These are phyloP conservation scores for Temnothorax ravouxi DNA, from an alignment of 2,888 invertebrate species.

Conservation along the genomic window DNA sequence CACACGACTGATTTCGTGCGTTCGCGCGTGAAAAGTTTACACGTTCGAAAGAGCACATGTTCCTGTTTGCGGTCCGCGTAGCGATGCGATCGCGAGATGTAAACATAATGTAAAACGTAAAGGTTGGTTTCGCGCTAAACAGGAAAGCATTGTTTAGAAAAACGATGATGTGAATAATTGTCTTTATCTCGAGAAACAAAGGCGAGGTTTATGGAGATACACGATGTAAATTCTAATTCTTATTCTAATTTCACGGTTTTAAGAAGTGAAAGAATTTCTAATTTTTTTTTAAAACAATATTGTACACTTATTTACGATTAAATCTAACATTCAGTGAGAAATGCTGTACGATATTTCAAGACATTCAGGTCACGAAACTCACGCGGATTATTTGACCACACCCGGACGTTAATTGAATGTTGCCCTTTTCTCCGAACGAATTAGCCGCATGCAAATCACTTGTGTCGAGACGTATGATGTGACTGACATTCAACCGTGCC, in stretches of 20 bases:
- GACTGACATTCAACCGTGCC: background rate
- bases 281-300: background rate
- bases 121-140: background rate
- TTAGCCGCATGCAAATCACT: slow-evolving; percentile 15
- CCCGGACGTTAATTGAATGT: slow-evolving; percentile 17
- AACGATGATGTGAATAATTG: background rate
- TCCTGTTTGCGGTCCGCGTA: background rate
- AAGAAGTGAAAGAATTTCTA: background rate
- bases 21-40: slow-evolving; percentile 24
- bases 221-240: background rate
- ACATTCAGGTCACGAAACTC: background rate
- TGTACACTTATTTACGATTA: background rate
- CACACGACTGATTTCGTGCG: slow-evolving; percentile 22
- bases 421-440: background rate
- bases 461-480: background rate
- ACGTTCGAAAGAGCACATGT: background rate
- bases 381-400: slow-evolving; percentile 11
- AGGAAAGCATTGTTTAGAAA: background rate
- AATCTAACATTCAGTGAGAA: background rate
- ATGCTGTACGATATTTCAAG: background rate
- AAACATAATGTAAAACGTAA: slow-evolving; percentile 30
- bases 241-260: background rate
- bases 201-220: background rate
- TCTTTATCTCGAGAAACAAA: background rate
- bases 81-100: background rate